These are phyloP conservation scores for Muschampia plurimacula DNA, from an alignment of 2,888 invertebrate species.

Conservation along the genomic window DNA sequence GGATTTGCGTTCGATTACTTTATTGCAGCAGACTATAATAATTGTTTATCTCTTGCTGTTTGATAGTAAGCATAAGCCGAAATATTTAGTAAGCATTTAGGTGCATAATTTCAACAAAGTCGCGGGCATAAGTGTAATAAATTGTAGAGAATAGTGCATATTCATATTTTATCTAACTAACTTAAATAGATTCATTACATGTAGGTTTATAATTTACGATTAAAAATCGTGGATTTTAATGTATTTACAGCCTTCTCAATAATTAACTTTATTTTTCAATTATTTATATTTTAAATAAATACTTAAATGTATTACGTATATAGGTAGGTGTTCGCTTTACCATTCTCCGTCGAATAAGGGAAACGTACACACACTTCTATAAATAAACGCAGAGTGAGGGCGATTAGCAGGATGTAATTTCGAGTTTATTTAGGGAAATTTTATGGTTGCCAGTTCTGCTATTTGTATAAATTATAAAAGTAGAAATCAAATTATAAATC, in stretches of 20 bases:
- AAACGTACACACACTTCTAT: not conserved
- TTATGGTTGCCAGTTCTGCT: not conserved
- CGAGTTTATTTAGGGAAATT: not conserved
- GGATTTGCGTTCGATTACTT: conserved; percentile 15
- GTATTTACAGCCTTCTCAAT: too few relatives aligned
- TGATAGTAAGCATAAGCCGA: not conserved
- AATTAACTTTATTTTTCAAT: too few relatives aligned
- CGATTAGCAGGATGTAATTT: not conserved
- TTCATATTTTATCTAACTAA: too few relatives aligned
- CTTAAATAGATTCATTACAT: too few relatives aligned
- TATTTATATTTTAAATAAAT: too few relatives aligned
- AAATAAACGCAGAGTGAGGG: conserved; percentile 1
- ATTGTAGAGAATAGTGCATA: too few relatives aligned
- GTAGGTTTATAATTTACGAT: too few relatives aligned
- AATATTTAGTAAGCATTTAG: not conserved
- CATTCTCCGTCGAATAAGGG: not conserved
- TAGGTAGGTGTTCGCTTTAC: too few relatives aligned
- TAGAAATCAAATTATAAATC: not conserved
- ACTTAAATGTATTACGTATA: too few relatives aligned
- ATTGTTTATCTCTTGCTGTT: conserved; percentile 7
- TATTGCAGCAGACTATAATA: not conserved
- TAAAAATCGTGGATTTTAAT: too few relatives aligned
- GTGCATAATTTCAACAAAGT: too few relatives aligned
- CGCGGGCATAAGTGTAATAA: too few relatives aligned
- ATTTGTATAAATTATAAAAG: not conserved